Evolutionary conservation across 2,113 vertebrate species (phyloP), one percentile per base, ranked within the genome.

Genomic region (Cyprinus carpio): DNA sequence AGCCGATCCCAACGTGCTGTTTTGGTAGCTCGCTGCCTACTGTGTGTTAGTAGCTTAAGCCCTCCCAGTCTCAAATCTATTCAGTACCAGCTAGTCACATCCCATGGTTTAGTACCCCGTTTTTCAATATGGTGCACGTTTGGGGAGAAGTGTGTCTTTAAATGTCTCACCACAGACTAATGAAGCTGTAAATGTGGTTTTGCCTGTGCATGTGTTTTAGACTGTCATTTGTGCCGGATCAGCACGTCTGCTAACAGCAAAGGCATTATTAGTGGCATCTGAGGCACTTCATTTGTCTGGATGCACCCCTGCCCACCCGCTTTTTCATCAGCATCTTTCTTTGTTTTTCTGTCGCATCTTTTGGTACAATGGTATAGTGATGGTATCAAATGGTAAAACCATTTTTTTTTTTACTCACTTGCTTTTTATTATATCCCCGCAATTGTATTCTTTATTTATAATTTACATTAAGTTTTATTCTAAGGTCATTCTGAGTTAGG

Each of bases 131-230:
- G 3, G 51, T 78, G 29, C 4, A 1, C 60, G 29, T 60, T 56
- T 25, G 31, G 76, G 13, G 54, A 40, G 3, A 40, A 60, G 7
- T 25, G 76, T 79, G 76, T 40, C 9, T 69, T 40, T 71, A 20
- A 74, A 11, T 60, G 27, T 20, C 60, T 60, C 34, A 27, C 37
- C 15, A 25, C 58, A 46, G 6, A 29, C 69, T 81, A 84, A 81
- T 84, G 69, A 87, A 77, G 78, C 71, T 81, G 60, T 77, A 81
- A 77, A 87, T 87, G 78, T 76, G 71, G 27, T 67, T 69, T n/a
- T 65, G 79, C 25, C 25, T 81, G n/a, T 75, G n/a, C 43, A 51
- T 5, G 31, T 20, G 51, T 82, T 65, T 56, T 72, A 77, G 27
- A 29, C 10, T 82, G 51, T 27, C 37, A 72, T 79, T 87, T 87